Base-by-base conservation (phyloP, 2,888 invertebrate species). In the Slavum lentiscoides region DNA sequence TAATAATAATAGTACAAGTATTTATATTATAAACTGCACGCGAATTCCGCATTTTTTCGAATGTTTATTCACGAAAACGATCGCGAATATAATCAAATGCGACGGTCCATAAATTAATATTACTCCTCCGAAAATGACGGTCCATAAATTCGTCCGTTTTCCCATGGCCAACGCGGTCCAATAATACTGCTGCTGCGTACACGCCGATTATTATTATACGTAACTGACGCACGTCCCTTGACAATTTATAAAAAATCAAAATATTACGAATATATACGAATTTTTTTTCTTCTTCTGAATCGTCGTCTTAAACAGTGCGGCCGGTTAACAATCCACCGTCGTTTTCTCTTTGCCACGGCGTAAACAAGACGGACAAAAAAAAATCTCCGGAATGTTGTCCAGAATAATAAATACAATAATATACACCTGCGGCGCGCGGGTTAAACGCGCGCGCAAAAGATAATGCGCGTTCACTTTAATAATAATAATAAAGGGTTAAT, bases 401-500 rank as follows among this genome's bases (percentile, higher is more conserved):
- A 61, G 53, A 37, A 64, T 23, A 30, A 30, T 30, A 30, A 30
- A 2, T 2, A 30, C 4, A 30, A 23, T 9, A 53, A 64, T 23
- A 23, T 9, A 53, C 21, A 69, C 61, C 61, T 53, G 55, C 30
- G 30, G 30, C 70, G 21, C 61, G 61, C 70, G 21, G 69, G 61
- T 53, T 9, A 19, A 68, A 59, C 55, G 62, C 77, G 62, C 77
- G 64, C 80, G 43, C 39, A 64, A 80, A 80, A 80, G 70, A 72
- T 80, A 80, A 80, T 55, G 64, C 23, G 55, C 70, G 64, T 53
- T 80, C 23, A 55, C 64, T 55, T 37, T 62, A 74, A 75, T 53
- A 70, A 77, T 62, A 80, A 80, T 62, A 70, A 77, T 70, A 80
- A 80, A 80, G 70, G 80, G 80, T 70, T 72, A 80, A 80, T 49